Evolutionary conservation across 2,113 vertebrate species (phyloP), one percentile per base, ranked within the genome.

Genomic region (Charina bottae): DNA sequence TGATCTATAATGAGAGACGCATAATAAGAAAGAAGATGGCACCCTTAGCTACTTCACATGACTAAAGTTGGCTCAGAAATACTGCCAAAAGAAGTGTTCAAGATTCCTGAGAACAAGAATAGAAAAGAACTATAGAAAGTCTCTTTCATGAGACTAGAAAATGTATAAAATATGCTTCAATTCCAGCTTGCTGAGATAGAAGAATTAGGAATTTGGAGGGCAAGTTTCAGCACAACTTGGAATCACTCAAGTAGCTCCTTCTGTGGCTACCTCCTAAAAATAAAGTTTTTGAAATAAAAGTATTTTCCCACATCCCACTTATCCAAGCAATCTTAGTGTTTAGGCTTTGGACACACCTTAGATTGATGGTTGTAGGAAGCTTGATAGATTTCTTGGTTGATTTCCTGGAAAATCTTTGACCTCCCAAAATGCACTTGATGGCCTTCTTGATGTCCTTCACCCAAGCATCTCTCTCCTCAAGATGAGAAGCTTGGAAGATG

Each of bases 391-490:
- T 98, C 24, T 99, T 98, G 0, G 99, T 99, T 83, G 99, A 99
- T 97, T 98, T 99, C 92, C 99, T 98, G 78, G 99, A 98, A 97
- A 99, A 99, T 88, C 93, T 98, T 93, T 98, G 98, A 10, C 99
- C 99, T 37, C 98, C 98, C 84, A 98, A 96, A 78, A 99, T 95
- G 93, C 96, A 98, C 17, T 93, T 95, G 90, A 99, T 98, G 85
- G 98, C 98, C 92, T 98, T 98, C 96, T 98, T 99, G 94, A 99
- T 97, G 93, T 99, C 99, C 92, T 98, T 97, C 10, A 99, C 98
- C 99, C 99, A 99, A n/a, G 95, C 91, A 94, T 99, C 99, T 95
- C 98, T 98, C 94, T 99, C 99, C 90, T 99, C 99, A 91, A 99
- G 93, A 58, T 98, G 98, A 0, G 99, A 97, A 2, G 99, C 99